These are phyloP conservation scores for Muraenolepis orangiensis DNA, from an alignment of 2,797 vertebrate species.

Conservation along the genomic window DNA sequence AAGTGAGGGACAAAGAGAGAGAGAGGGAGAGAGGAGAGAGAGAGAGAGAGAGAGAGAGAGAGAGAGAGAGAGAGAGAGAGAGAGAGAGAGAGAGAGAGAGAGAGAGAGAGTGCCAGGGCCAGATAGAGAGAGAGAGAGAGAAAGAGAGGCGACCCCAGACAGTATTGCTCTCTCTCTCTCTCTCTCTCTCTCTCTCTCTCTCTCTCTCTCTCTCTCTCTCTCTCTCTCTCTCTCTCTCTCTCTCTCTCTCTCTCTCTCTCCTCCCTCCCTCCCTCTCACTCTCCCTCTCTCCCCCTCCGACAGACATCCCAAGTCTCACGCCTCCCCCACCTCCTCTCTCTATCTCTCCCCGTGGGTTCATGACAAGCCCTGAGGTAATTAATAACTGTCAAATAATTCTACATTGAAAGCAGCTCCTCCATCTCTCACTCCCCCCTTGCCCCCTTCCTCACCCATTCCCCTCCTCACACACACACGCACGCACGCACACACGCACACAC, in stretches of 20 bases:
- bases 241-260: neutral
- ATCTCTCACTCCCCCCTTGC: neutral
- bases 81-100: neutral
- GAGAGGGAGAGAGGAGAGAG: neutral
- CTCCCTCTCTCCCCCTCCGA: constrained; percentile 3
- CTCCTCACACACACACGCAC: constrained; percentile 33
- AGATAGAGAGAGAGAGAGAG: neutral
- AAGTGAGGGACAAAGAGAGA: too few species aligned
- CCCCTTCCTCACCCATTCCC: constrained; percentile 22
- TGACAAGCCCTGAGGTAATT: constrained; percentile 68
- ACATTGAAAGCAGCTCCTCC: neutral
- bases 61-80: too few species aligned
- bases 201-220: neutral
- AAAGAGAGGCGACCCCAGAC: neutral
- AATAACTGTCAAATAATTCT: constrained; percentile 71
- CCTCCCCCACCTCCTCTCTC: neutral
- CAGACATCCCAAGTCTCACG: constrained; percentile 7
- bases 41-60: neutral
- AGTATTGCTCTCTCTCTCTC: too few species aligned
- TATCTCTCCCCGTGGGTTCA: constrained; percentile 9
- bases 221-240: too few species aligned
- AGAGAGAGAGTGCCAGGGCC: neutral
- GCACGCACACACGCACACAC: constrained; percentile 33
- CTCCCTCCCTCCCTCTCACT: neutral
- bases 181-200: too few species aligned